phyloP scores from a whole-genome alignment of 64 coral and sea anemone species.

The Hydrozoanthus tunicans region DNA sequence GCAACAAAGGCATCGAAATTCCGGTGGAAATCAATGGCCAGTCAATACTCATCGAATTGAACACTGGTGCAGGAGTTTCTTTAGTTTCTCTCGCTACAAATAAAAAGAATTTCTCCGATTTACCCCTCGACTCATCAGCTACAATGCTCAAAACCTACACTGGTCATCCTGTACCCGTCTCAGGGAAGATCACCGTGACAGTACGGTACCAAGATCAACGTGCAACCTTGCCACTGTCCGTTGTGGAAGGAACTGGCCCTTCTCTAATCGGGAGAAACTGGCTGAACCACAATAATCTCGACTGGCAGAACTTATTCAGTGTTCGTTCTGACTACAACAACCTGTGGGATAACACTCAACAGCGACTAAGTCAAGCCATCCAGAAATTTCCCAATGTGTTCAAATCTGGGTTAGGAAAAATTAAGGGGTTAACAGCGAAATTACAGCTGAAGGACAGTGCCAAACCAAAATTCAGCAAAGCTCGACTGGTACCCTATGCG shows the following conservation, averaged over 20 bases:
- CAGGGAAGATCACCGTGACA: constrained; percentile 24
- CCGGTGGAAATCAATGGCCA: constrained; percentile 27
- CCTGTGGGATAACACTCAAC: constrained; percentile 10
- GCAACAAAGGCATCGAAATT: constrained; percentile 21
- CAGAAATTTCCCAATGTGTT: constrained; percentile 22
- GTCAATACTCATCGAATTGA: neutral
- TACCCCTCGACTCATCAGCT: constrained; percentile 17
- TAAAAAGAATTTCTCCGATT: constrained; percentile 20
- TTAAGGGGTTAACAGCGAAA: constrained; percentile 40
- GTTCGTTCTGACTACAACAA: constrained; percentile 3
- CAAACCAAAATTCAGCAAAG: constrained; percentile 10
- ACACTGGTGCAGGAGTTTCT: constrained; percentile 23
- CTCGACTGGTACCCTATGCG: neutral
- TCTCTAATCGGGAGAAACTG: constrained; percentile 43
- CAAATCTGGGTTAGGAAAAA: neutral
- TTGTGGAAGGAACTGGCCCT: constrained; percentile 47
- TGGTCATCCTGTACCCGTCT: constrained; percentile 15
- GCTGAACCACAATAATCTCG: constrained; percentile 26
- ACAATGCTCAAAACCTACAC: constrained; percentile 28
- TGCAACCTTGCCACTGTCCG: constrained; percentile 17
- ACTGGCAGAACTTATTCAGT: constrained; percentile 33
- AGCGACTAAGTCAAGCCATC: neutral
- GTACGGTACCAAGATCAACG: constrained; percentile 32
- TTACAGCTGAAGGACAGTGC: constrained; percentile 31
- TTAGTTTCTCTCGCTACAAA: constrained; percentile 27